Base-by-base conservation (phyloP, 2,797 vertebrate species). In the Mastacembelus armatus region DNA sequence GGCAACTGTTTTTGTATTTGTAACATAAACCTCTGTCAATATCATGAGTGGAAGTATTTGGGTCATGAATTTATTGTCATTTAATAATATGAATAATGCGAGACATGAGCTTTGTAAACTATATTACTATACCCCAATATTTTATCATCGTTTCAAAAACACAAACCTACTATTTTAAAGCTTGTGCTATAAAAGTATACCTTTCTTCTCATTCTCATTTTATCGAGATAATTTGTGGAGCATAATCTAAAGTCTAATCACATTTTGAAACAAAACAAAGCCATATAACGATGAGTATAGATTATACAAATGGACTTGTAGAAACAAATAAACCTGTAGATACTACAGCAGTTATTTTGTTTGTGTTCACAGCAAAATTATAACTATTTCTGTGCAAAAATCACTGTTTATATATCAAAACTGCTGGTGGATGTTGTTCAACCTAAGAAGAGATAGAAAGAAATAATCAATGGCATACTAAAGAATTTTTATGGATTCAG, bases 1-100 rank as follows among this genome's bases (percentile, higher is more conserved):
- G 18, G 49, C 61, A 66, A 57, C 30, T 38, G 22, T 27, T 70
- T n/a, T n/a, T n/a, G n/a, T n/a, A n/a, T n/a, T n/a, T n/a, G n/a
- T n/a, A n/a, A n/a, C n/a, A n/a, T n/a, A n/a, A n/a, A n/a, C n/a
- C n/a, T n/a, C n/a, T n/a, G n/a, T n/a, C n/a, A n/a, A n/a, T n/a
- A n/a, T n/a, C n/a, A n/a, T n/a, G n/a, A n/a, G n/a, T n/a, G n/a
- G n/a, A n/a, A n/a, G n/a, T n/a, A n/a, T n/a, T n/a, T n/a, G n/a
- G n/a, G n/a, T n/a, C n/a, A n/a, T n/a, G n/a, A n/a, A n/a, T n/a
- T n/a, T n/a, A n/a, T n/a, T n/a, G n/a, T n/a, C n/a, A n/a, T n/a
- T n/a, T n/a, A n/a, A n/a, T n/a, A n/a, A n/a, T n/a, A n/a, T n/a
- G n/a, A n/a, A n/a, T n/a, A n/a, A n/a, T n/a, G n/a, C n/a, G n/a